Base-by-base conservation (phyloP, 2,888 invertebrate genomes). In the Pseudococcus longispinus region DNA sequence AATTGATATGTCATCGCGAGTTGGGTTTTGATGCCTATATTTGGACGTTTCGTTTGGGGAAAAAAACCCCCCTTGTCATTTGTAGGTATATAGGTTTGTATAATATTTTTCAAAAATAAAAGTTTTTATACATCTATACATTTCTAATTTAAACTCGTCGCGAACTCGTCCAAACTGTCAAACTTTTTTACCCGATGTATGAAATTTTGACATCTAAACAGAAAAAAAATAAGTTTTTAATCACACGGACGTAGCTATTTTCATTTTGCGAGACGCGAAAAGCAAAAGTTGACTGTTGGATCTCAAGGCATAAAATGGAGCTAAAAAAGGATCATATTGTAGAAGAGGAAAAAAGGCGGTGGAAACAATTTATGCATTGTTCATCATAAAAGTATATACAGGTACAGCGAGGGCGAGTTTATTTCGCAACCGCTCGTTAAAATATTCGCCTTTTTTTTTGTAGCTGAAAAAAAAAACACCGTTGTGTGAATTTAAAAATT, bases 341-440 rank as follows among this genome's bases (percentile, higher is more conserved):
- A 6, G 46, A n/a, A 55, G 65, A 65, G 65, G 65, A 65, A 77
- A 32, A 18, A 74, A 26, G 3, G 20, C 11, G 42, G 77, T 20
- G 18, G 42, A 80, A 80, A 42, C 32, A 70, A 80, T 42, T 80
- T 80, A 42, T 80, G 42, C 77, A 20, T 42, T 80, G 42, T 80
- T 80, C 77, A 42, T 80, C 77, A 20, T 80, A 80, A 77, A 77
- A 20, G 20, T 80, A 42, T 26, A 60, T 37, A 37, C 37, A 37
- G 37, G 37, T 37, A 2, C 5, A n/a, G 42, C 42, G 42, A 70
- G 70, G 70, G 29, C 2, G 70, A 77, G 42, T 80, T 80, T 80
- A 80, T 80, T 80, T 80, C 42, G n/a, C 77, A 80, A 80, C 77
- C 77, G 77, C 77, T 80, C 77, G 77, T 80, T 80, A 80, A 80